Conservation (phyloP, 37 sponge, comb jelly and placozoan species). For the Geodia barretti region DNA sequence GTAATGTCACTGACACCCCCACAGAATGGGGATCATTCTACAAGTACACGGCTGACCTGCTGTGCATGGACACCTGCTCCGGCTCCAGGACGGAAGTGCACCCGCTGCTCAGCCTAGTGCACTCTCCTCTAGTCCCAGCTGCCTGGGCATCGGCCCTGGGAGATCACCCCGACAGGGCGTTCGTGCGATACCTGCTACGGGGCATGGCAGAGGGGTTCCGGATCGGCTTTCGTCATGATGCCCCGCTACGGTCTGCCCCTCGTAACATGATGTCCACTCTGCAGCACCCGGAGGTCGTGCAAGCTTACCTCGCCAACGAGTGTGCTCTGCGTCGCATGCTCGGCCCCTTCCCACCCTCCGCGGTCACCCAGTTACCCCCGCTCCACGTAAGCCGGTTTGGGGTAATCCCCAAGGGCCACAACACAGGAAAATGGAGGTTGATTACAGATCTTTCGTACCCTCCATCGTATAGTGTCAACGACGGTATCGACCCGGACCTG, state of each 20-base stretch:
- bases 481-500: conserved; percentile 15
- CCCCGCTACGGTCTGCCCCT: not conserved
- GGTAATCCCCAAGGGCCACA: conserved; percentile 13
- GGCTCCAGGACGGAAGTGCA: not conserved
- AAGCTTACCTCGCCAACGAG: not conserved
- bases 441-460: conserved; percentile 18
- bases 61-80: not conserved
- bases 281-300: conserved; percentile 15
- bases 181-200: not conserved
- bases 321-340: not conserved
- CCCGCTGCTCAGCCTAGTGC: not conserved
- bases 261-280: not conserved
- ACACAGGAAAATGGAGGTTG: conserved; percentile 15
- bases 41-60: conserved; percentile 4
- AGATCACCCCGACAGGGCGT: not conserved
- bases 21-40: conserved; percentile 11
- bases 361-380: not conserved
- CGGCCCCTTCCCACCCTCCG: not conserved
- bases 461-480: conserved; percentile 4
- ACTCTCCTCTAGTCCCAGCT: not conserved
- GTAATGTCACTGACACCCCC: not conserved
- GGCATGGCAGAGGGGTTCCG: not conserved
- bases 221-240: not conserved
- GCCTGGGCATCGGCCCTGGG: conserved; percentile 9
- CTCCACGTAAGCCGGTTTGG: conserved; percentile 3